Evolutionary conservation across 2,113 vertebrate species (phyloP).

Genomic region (Petrocephalus zakoni): DNA sequence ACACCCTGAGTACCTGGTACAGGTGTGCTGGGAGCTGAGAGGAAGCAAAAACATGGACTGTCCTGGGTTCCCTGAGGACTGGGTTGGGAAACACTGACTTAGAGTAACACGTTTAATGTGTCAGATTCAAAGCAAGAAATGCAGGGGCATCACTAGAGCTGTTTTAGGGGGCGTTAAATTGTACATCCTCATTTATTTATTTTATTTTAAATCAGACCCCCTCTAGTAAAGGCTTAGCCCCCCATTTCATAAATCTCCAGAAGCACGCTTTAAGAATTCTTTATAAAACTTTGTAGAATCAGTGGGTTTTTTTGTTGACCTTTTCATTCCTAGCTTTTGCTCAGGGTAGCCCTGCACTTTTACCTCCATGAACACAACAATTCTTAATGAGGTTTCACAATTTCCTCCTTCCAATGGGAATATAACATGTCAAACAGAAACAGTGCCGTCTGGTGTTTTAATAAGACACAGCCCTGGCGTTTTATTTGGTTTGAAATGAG

Average conservation of each 20-base stretch:
- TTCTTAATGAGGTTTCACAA: background rate
- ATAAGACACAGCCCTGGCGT: background rate
- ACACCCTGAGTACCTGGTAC: no score
- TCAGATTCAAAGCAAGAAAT: background rate
- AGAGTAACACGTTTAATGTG: background rate
- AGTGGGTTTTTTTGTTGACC: background rate
- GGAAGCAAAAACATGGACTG: no score
- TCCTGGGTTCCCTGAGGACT: no score
- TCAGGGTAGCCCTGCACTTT: background rate
- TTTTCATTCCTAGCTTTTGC: background rate
- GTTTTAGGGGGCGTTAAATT: background rate
- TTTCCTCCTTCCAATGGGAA: background rate
- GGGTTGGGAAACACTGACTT: no score
- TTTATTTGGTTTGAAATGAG: background rate
- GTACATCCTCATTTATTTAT: background rate
- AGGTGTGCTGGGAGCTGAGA: no score
- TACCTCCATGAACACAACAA: background rate
- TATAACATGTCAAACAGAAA: background rate
- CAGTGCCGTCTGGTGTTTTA: background rate
- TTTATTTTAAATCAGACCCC: background rate
- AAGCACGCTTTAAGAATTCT: background rate
- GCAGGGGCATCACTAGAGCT: background rate
- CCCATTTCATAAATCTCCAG: background rate
- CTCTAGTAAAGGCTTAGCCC: background rate
- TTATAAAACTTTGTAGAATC: background rate